Evolutionary conservation across 2,888 invertebrate genomes (phyloP), one percentile per base, ranked within the genome.

Genomic region (Tubulanus polymorphus): DNA sequence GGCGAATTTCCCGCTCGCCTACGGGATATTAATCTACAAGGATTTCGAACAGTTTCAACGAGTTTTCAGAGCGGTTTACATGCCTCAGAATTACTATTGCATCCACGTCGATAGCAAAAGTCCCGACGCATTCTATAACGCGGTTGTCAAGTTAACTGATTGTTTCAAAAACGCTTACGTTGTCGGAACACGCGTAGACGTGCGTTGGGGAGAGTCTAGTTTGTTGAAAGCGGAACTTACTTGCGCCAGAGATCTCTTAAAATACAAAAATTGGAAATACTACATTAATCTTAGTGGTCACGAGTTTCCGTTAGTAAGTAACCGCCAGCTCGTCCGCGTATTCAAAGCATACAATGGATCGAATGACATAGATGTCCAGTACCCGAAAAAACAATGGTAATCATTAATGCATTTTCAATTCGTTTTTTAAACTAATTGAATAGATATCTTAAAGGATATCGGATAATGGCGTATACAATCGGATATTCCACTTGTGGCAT

Each of bases 211-310:
- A 1, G 61, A 64, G 27, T 64, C 68, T 49, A 60, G 65, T 15
- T 69, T 72, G 2, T 52, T 74, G 3, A 55, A 67, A 27, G 70
- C 74, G 2, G 72, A 72, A 51, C 55, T 73, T 30, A 58, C 60
- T 25, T 75, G 75, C 57, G 61, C 72, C 60, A 30, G 58, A 12
- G 69, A 68, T 30, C 55, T 73, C 6, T 23, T 65, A 29, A 51
- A 59, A 27, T 60, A 59, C 53, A 61, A 54, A 28, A 59, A 51
- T 25, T 76, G 76, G 76, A 66, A 67, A 49, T 76, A 76, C 54
- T 71, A 75, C 52, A 70, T 75, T 25, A 76, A 76, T 53, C 59
- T 75, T 28, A 72, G 72, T 0, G 74, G 71, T 1, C 72, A 72
- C 50, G 73, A 75, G 60, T 71, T 73, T 55, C 75, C 77, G 0